These are phyloP conservation scores for Lithosia quadra DNA, from an alignment of 2,888 invertebrate genomes.

Conservation along the genomic window DNA sequence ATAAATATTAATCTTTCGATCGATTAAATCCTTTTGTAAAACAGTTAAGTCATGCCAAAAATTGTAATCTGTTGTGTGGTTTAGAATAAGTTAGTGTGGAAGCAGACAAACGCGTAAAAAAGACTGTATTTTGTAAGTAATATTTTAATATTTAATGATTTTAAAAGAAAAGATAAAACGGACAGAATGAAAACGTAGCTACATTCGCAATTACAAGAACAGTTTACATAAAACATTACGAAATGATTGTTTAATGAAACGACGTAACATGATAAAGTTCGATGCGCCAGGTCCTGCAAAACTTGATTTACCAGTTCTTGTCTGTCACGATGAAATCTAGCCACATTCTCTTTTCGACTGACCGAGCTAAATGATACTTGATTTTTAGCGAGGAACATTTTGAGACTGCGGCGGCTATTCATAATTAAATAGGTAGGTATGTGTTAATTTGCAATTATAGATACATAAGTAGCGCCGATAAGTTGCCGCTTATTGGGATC, in stretches of 20 bases:
- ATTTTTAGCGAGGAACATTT: constrained; percentile 26
- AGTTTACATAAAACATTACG: constrained; percentile 28
- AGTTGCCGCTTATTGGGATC: background rate
- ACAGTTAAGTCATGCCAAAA: no score
- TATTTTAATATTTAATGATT: no score
- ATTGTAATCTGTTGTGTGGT: background rate
- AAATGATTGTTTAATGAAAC: constrained; percentile 45
- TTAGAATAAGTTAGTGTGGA: background rate
- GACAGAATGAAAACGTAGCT: background rate
- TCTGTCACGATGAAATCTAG: constrained; percentile 58
- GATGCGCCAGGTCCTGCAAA: constrained; percentile 66
- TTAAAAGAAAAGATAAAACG: background rate
- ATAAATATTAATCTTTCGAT: no score
- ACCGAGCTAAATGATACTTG: constrained; percentile 25
- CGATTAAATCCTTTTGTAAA: no score
- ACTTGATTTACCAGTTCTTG: constrained; percentile 72
- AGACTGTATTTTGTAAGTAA: background rate
- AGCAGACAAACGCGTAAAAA: background rate
- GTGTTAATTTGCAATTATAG: background rate
- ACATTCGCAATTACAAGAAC: constrained; percentile 5
- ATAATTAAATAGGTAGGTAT: background rate
- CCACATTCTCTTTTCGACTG: constrained; percentile 49
- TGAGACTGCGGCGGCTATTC: background rate
- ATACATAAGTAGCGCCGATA: background rate
- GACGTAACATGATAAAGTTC: constrained; percentile 56